These are phyloP conservation scores for Micromys minutus DNA, from an alignment of 2,113 vertebrate genomes.

Conservation along the genomic window DNA sequence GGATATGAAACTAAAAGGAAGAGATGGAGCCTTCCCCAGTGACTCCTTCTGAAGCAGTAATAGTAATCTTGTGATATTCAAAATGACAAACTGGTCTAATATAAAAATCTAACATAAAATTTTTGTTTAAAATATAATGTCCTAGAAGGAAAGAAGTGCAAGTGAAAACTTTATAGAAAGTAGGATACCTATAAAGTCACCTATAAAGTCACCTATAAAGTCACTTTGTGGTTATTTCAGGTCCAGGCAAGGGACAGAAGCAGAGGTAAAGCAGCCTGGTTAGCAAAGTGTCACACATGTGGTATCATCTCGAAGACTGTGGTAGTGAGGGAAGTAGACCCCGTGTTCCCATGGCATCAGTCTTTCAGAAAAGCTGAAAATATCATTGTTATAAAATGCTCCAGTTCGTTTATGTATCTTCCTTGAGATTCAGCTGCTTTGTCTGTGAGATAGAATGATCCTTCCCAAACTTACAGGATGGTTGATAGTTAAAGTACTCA, in stretches of 20 bases:
- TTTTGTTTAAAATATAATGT: background rate
- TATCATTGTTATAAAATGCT: background rate
- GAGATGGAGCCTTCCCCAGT: background rate
- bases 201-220: no score
- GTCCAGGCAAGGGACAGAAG: background rate
- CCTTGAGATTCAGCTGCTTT: background rate
- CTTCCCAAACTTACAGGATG: background rate
- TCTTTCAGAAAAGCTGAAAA: background rate
- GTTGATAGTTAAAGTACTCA: background rate
- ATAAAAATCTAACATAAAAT: conserved; percentile 5
- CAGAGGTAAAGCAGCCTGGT: background rate
- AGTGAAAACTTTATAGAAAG: background rate
- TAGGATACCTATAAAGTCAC: background rate
- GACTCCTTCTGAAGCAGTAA: background rate
- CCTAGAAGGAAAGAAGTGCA: background rate
- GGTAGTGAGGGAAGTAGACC: background rate
- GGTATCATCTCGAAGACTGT: background rate
- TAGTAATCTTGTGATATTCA: background rate
- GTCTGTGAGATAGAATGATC: background rate
- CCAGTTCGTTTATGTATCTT: background rate
- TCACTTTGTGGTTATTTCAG: background rate
- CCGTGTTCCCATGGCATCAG: background rate
- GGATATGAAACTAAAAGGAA: background rate
- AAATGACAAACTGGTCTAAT: background rate
- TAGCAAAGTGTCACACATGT: background rate